A percentile compares a stretch with the other conserved stretches of the same genome.
phyloP scores from a whole-genome alignment of 2,888 invertebrate species.

The Phyto melanocephala region DNA sequence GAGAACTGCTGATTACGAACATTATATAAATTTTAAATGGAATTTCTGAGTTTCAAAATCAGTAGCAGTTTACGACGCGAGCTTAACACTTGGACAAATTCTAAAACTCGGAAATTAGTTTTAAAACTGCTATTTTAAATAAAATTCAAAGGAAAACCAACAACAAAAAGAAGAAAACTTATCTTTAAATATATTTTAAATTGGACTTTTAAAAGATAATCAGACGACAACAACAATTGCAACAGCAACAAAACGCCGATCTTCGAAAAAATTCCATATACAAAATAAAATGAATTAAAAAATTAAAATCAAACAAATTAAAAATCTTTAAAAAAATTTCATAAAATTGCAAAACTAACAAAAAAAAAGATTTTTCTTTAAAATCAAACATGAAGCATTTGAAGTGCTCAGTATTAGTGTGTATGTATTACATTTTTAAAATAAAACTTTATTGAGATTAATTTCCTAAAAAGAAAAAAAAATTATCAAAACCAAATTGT shows the following conservation, averaged over 20 bases:
- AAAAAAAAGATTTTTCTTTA: background rate
- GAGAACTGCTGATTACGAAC: slow-evolving; percentile 20
- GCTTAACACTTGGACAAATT: slow-evolving; percentile 46
- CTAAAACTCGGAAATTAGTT: slow-evolving; percentile 9
- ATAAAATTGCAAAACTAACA: background rate
- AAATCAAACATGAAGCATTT: slow-evolving; percentile 68
- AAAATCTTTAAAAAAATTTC: background rate
- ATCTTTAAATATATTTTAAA: slow-evolving; percentile 49
- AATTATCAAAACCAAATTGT: background rate
- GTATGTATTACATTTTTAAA: slow-evolving; percentile 70
- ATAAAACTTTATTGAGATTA: no score
- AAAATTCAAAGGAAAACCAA: slow-evolving; percentile 18
- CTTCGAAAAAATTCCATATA: background rate
- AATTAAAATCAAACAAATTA: background rate
- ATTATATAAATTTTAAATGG: slow-evolving; percentile 39
- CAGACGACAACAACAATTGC: slow-evolving; percentile 24
- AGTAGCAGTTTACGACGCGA: slow-evolving; percentile 62
- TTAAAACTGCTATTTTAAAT: slow-evolving; percentile 32
- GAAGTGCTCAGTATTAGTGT: slow-evolving; percentile 77
- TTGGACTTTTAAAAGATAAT: slow-evolving; percentile 52
- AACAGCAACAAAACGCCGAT: slow-evolving; percentile 7
- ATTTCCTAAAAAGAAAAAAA: background rate
- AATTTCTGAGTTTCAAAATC: slow-evolving; percentile 60
- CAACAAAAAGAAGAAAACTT: slow-evolving; percentile 29
- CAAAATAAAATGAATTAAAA: slow-evolving; percentile 11